Conservation (phyloP, 2,888 invertebrate species). For the Scelioninae gen. 1 region DNA sequence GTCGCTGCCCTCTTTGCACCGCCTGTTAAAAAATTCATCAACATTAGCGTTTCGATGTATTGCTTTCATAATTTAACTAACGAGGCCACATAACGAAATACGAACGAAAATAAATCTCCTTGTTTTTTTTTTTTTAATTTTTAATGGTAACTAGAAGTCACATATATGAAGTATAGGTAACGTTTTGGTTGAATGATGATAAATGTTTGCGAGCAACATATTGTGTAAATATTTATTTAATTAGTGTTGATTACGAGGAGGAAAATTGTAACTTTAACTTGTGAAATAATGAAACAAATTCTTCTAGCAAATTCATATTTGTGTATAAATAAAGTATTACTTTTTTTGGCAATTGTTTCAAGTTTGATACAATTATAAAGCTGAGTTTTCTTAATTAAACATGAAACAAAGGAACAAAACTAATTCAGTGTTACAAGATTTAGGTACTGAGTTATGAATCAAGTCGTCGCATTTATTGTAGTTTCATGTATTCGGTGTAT, state of each 20-base stretch:
- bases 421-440: background rate
- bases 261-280: background rate
- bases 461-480: conserved; percentile 6
- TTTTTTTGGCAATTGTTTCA: no score
- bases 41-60: conserved; percentile 70
- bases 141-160: conserved; percentile 24
- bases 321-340: no score
- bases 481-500: conserved; percentile 23
- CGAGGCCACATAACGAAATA: conserved; percentile 55
- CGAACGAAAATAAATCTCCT: conserved; percentile 53
- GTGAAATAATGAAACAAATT: no score
- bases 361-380: no score
- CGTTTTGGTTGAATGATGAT: conserved; percentile 32
- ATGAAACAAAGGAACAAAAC: no score
- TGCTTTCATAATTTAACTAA: conserved; percentile 70
- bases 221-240: conserved; percentile 15
- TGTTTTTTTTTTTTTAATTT: conserved; percentile 47
- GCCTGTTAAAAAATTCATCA: conserved; percentile 70
- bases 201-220: background rate
- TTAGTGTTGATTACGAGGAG: conserved; percentile 10
- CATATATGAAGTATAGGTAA: conserved; percentile 11
- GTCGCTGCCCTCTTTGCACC: conserved; percentile 56
- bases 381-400: no score
- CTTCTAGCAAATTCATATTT: no score
- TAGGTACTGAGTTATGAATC: conserved; percentile 1